A percentile compares a stretch with the other conserved stretches of the same genome.
phyloP scores from a whole-genome alignment of 2,888 invertebrate genomes.

The Drosophila rellima region DNA sequence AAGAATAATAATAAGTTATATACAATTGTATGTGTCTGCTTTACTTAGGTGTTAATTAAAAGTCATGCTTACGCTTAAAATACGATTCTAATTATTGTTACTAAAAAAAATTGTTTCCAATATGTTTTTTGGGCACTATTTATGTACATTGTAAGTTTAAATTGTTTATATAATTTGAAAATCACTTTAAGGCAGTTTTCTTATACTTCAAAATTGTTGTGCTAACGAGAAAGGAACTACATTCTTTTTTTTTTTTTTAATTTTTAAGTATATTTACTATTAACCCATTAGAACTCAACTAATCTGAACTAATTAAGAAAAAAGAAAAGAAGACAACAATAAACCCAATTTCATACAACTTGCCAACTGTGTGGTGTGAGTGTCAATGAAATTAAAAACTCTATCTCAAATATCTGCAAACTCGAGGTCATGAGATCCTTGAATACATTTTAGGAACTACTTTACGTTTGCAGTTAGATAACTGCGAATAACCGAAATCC shows the following conservation, averaged over 20 bases:
- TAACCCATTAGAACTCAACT: conserved; percentile 4
- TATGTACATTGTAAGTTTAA: conserved; percentile 63
- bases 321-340: not conserved
- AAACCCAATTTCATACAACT: conserved; percentile 4
- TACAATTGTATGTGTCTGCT: conserved; percentile 52
- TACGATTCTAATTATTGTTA: conserved; percentile 65
- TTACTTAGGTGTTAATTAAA: conserved; percentile 59
- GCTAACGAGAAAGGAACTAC: conserved; percentile 66
- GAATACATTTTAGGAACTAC: conserved; percentile 60
- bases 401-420: conserved; percentile 11
- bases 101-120: conserved; percentile 64
- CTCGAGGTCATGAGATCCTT: conserved; percentile 21
- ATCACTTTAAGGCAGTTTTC: conserved; percentile 81
- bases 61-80: conserved; percentile 69
- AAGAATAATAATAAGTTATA: conserved; percentile 51
- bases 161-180: conserved; percentile 65
- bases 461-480: conserved; percentile 42
- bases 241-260: conserved; percentile 14
- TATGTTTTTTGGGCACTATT: conserved; percentile 59
- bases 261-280: conserved; percentile 2
- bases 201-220: conserved; percentile 60
- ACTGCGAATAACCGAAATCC: conserved; percentile 27
- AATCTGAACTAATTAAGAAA: conserved; percentile 1
- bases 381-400: conserved; percentile 8
- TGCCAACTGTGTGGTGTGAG: conserved; percentile 17